Evolutionary conservation across 2,113 vertebrate species (phyloP).

Genomic region (Mirounga angustirostris): DNA sequence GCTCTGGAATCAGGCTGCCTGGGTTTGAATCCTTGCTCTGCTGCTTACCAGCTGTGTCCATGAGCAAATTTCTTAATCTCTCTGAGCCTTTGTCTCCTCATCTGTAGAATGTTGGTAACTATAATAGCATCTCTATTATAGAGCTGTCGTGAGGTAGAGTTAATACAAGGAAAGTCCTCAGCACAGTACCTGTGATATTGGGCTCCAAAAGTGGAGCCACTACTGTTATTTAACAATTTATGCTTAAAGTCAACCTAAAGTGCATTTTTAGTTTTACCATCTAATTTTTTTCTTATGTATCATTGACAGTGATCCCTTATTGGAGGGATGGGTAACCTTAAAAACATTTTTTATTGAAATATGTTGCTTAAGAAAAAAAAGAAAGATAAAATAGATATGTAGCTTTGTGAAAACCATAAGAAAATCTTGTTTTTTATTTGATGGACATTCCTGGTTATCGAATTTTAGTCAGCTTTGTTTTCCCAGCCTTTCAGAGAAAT

Average conservation of each 20-base stretch:
- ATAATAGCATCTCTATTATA: not conserved
- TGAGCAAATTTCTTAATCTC: not conserved
- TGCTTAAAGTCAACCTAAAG: constrained; percentile 1
- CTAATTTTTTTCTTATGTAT: not conserved
- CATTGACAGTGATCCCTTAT: not conserved
- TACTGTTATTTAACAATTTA: not conserved
- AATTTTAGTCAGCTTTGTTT: constrained; percentile 56
- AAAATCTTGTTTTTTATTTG: not conserved
- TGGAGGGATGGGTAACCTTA: not conserved
- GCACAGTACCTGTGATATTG: not conserved
- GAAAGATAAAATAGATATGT: not conserved
- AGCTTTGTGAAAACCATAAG: constrained; percentile 19
- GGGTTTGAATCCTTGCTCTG: not conserved
- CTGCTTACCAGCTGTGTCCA: not conserved
- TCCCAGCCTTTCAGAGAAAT: not conserved
- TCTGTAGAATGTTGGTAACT: not conserved
- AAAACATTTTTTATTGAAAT: constrained; percentile 29
- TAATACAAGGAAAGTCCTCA: not conserved
- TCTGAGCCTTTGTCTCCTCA: not conserved
- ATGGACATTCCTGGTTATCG: not conserved
- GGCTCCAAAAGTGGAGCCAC: not conserved
- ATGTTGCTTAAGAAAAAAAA: not conserved
- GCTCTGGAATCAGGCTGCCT: not conserved
- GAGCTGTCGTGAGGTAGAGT: not conserved
- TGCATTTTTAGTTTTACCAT: constrained; percentile 1